Evolutionary conservation across 2,888 invertebrate species (phyloP).

Genomic region (Lasius fuliginosus): DNA sequence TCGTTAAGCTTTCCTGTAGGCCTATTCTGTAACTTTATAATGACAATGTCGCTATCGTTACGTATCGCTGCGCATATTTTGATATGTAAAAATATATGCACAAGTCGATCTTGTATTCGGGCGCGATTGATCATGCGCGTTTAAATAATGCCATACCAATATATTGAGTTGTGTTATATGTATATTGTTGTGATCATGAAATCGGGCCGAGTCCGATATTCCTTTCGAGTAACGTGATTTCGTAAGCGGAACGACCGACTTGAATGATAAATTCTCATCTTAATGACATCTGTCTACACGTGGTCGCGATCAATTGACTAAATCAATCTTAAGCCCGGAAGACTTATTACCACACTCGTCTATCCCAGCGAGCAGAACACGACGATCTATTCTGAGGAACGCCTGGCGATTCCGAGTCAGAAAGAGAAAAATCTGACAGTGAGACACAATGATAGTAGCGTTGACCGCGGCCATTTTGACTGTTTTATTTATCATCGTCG

Average conservation of each 20-base stretch:
- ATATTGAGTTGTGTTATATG: no score
- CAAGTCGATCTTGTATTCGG: background rate
- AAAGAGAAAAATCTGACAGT: background rate
- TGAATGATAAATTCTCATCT: background rate
- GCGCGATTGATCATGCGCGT: background rate
- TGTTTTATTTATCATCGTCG: constrained; percentile 1
- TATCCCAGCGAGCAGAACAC: background rate
- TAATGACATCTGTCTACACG: background rate
- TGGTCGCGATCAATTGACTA: background rate
- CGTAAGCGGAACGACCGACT: background rate
- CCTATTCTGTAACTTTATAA: no score
- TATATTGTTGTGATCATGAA: background rate
- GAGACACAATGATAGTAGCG: background rate
- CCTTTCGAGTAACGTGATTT: background rate
- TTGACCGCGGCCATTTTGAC: constrained; percentile 18
- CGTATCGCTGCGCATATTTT: no score
- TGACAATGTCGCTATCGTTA: no score
- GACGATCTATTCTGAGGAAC: background rate
- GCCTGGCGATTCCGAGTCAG: background rate
- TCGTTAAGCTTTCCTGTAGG: background rate
- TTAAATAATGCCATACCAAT: background rate
- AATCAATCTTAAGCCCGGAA: no score
- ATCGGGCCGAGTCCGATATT: no score
- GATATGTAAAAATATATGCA: no score
- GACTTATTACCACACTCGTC: background rate